phyloP scores from a whole-genome alignment of 2,113 vertebrate genomes.

The Panthera leo region DNA sequence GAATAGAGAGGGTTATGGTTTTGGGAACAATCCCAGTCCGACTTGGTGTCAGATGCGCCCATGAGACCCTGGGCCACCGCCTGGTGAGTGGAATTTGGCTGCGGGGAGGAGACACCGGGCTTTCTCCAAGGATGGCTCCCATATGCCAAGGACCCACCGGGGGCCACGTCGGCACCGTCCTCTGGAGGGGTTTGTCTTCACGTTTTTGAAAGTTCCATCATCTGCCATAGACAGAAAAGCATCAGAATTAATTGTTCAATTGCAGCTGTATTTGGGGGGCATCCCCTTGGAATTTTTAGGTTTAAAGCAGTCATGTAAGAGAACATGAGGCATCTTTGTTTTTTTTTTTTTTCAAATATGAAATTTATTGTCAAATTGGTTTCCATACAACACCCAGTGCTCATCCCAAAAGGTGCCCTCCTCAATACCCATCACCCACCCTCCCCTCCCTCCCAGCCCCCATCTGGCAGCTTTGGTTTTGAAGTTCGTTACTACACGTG shows the following conservation, averaged over 20 bases:
- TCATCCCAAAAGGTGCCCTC: no score
- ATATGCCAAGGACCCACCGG: rapidly evolving
- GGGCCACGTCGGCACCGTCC: rapidly evolving
- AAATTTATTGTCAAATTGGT: no score
- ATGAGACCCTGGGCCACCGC: rapidly evolving
- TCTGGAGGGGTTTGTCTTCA: neutral
- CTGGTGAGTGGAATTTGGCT: rapidly evolving
- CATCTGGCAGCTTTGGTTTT: neutral
- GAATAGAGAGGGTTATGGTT: rapidly evolving
- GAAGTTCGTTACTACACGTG: neutral
- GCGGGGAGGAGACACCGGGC: rapidly evolving
- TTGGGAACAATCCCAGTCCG: rapidly evolving
- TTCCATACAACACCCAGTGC: no score
- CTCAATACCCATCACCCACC: no score
- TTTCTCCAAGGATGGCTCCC: rapidly evolving
- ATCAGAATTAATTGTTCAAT: neutral
- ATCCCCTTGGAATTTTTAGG: neutral
- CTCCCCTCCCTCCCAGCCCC: no score
- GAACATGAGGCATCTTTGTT: no score
- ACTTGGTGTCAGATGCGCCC: neutral
- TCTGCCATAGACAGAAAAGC: neutral
- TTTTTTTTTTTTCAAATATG: neutral
- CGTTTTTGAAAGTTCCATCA: neutral
- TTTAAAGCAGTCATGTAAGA: neutral
- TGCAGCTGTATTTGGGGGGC: neutral